These are phyloP conservation scores for Clostera curtula DNA, from an alignment of 2,888 invertebrate species.

Conservation along the genomic window DNA sequence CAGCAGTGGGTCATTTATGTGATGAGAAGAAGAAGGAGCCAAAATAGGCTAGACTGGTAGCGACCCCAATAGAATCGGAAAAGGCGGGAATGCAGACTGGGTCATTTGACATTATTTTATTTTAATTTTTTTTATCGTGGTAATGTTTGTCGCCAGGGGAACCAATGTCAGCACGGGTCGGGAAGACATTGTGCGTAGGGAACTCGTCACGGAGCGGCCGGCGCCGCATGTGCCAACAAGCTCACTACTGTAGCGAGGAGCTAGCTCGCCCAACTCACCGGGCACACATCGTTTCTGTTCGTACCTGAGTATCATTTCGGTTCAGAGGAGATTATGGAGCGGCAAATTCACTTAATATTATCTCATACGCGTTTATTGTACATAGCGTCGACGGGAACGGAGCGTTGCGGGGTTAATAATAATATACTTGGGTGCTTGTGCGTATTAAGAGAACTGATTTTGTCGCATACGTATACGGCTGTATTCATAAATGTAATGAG, in stretches of 20 bases:
- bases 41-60: too few relatives aligned
- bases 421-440: too few relatives aligned
- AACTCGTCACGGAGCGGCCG: slow-evolving; percentile 17
- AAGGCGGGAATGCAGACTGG: too few relatives aligned
- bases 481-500: too few relatives aligned
- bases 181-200: slow-evolving; percentile 60
- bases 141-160: slow-evolving; percentile 47
- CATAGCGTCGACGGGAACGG: slow-evolving; percentile 11
- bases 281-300: slow-evolving; percentile 20
- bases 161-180: slow-evolving; percentile 68
- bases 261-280: slow-evolving; percentile 5
- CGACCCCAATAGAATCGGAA: too few relatives aligned
- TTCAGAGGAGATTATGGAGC: slow-evolving; percentile 20
- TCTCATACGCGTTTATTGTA: slow-evolving; percentile 17
- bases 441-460: too few relatives aligned
- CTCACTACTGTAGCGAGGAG: slow-evolving; percentile 22
- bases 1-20: too few relatives aligned
- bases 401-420: slow-evolving; percentile 15
- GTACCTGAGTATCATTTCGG: slow-evolving; percentile 25
- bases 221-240: slow-evolving; percentile 26
- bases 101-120: too few relatives aligned
- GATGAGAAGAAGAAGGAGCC: too few relatives aligned
- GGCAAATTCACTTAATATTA: slow-evolving; percentile 25
- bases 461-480: too few relatives aligned
- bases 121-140: not conserved